Evolutionary conservation across 2,113 vertebrate genomes (phyloP).

Genomic region (Misgurnus anguillicaudatus): DNA sequence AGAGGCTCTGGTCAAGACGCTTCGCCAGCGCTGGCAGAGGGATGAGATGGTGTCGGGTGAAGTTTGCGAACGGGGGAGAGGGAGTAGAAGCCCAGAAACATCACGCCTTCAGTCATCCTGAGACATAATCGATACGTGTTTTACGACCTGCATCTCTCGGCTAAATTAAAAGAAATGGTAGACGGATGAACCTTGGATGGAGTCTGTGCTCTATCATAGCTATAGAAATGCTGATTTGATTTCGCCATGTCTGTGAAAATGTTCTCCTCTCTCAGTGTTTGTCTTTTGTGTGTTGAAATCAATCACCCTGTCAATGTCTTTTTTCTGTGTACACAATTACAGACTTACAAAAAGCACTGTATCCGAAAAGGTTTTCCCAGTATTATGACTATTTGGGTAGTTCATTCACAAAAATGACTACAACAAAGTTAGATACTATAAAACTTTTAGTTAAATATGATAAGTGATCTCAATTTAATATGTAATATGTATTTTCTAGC

Average conservation of each 20-base stretch:
- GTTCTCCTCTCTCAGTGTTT: not conserved
- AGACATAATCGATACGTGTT: conserved; percentile 54
- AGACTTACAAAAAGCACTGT: too few species aligned
- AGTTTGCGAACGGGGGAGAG: conserved; percentile 25
- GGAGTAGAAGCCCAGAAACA: conserved; percentile 28
- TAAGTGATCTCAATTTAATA: too few species aligned
- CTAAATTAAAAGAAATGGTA: conserved; percentile 52
- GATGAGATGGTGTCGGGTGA: conserved; percentile 26
- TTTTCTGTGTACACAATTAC: too few species aligned
- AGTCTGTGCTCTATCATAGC: conserved; percentile 20
- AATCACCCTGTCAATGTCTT: too few species aligned
- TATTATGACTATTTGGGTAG: too few species aligned
- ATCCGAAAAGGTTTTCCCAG: too few species aligned
- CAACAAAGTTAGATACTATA: too few species aligned
- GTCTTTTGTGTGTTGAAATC: not conserved
- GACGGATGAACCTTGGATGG: conserved; percentile 26
- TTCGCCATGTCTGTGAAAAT: not conserved
- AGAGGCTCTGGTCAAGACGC: conserved; percentile 16
- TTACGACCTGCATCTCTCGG: conserved; percentile 46
- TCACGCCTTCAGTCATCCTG: conserved; percentile 50
- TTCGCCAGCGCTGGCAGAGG: conserved; percentile 16
- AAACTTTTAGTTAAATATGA: too few species aligned
- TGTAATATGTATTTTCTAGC: too few species aligned
- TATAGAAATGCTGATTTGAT: conserved; percentile 2
- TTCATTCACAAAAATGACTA: too few species aligned